Evolutionary conservation across 1,140 invertebrate species (phyloP), one percentile per base, ranked within the genome.

Genomic region (Metaphire vulgaris): DNA sequence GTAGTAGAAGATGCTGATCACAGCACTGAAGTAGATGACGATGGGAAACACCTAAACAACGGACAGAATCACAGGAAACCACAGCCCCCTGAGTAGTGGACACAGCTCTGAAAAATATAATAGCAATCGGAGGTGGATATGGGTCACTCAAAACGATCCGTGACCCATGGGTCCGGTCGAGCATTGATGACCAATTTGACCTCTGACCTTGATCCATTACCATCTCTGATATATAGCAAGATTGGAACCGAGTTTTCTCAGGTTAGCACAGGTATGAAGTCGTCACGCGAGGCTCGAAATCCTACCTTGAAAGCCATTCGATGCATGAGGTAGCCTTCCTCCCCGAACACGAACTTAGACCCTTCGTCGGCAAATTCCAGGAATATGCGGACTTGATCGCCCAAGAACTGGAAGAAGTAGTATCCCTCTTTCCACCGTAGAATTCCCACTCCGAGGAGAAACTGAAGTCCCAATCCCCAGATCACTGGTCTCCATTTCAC

Each of bases 371-470:
- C 89, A 82, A 91, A 96, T 2, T 89, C 87, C 31, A 97, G 83
- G 82, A 98, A 96, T 0, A 86, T 89, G 16, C 90, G 89, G 0
- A 89, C 83, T 79, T 88, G 83, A 79, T 91, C 86, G 0, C 93
- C 91, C 68, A 95, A 83, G 80, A 93, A 95, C 78, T 91, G 83
- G 72, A 97, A 91, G 33, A 93, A 89, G 1, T 85, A 81, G 65
- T 91, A 87, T 0, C 95, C 95, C 26, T 90, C 85, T 1, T 89
- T 82, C 93, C 92, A 96, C 79, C 93, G 89, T 68, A 98, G 91
- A 70, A 93, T 92, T 1, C 95, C 79, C 0, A 97, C 79, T 0
- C 92, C 95, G 73, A 97, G 89, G 0, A 90, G 30, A 80, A 96
- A 93, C 87, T 98, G 96, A 12, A 96, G 84, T 0, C 90, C 87